Evolutionary conservation across 1,140 invertebrate species (phyloP), one percentile per base, ranked within the genome.

Genomic region (Pseudomyrmex sp.): DNA sequence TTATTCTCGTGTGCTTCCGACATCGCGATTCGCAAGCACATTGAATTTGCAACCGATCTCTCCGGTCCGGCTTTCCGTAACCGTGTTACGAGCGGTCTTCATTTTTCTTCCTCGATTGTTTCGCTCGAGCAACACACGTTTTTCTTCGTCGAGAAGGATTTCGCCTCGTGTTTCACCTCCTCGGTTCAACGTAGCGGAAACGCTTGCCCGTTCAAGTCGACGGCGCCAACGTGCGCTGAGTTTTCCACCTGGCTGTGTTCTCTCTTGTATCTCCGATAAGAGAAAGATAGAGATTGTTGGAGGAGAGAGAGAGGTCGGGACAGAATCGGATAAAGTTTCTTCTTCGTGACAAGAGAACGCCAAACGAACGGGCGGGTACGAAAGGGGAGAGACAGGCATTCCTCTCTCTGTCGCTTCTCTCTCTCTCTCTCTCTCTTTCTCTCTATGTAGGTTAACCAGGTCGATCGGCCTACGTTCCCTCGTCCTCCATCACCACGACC

Each of bases 391-490:
- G 76, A 69, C 15, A 9, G 15, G 62, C 13, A 52, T 9, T 23
- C 46, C 20, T 63, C 10, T 2, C 35, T 46, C 50, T 58, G 48
- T 20, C 50, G 35, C 2, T 48, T 26, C 48, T 52, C 15, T 50
- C 20, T 20, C 2, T 48, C 35, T 46, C 50, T 58, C 63, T 23
- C 35, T 44, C 13, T 35, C 18, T 18, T 18, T 44, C 50, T 10
- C 20, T 70, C 58, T 80, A 80, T 80, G 44, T 80, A 72, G 76
- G 76, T 80, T 80, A 80, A 80, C 66, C 76, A 61, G 76, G 76
- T 80, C 76, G 76, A 80, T 72, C 76, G 44, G 76, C 76, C 66
- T 80, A 80, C 54, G 76, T 70, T 61, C 76, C 44, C 76, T 70
- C 66, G 52, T 58, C 65, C 65, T 79, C 52, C 66, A 80, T 58